Conservation (phyloP, 1,140 invertebrate genomes). For the Meloidogyne exigua region DNA sequence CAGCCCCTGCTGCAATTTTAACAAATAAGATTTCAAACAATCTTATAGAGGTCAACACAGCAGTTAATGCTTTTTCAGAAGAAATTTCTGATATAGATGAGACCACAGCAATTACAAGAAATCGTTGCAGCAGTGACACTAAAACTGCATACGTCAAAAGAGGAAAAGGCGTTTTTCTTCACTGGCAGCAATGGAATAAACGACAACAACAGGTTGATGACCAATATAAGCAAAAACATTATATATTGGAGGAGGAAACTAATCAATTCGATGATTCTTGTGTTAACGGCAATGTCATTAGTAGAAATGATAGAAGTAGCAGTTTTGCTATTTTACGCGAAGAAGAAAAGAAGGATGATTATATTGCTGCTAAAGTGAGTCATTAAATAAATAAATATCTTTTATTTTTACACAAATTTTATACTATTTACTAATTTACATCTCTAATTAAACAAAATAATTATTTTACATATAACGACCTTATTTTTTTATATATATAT, state of each 20-base stretch:
- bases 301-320: not conserved
- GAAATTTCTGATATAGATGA: not conserved
- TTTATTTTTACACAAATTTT: not conserved
- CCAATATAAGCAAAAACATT: slow-evolving; percentile 1
- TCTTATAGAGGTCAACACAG: not conserved
- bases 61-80: not conserved
- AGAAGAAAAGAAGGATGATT: not conserved
- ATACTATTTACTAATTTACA: too few relatives aligned
- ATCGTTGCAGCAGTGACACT: not conserved
- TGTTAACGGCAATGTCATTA: not conserved
- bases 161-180: not conserved
- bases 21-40: not conserved
- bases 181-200: slow-evolving; percentile 4
- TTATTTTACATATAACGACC: not conserved
- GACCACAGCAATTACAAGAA: not conserved
- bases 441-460: too few relatives aligned
- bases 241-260: not conserved
- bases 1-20: not conserved
- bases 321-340: not conserved
- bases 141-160: slow-evolving; percentile 1
- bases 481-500: not conserved
- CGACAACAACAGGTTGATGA: not conserved
- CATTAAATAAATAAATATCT: not conserved
- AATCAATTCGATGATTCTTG: slow-evolving; percentile 5
- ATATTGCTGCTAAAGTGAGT: not conserved